A percentile compares a stretch with the other conserved stretches of the same genome.
phyloP scores from a whole-genome alignment of 2,888 invertebrate species.

The Napeogenes sylphis region DNA sequence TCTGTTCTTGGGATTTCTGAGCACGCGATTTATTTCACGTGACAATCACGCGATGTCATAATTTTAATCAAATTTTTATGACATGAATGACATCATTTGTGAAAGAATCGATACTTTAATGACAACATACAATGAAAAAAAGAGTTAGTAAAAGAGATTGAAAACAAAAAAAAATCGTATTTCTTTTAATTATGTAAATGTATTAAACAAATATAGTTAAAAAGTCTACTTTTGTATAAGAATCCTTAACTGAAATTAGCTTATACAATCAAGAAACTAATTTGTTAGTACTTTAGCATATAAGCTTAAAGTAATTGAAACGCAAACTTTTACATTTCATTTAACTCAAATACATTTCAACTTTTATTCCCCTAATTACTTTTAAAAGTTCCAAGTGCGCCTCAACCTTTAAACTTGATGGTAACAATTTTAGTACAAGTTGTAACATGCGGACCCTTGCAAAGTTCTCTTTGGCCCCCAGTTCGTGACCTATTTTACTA shows the following conservation, averaged over 20 bases:
- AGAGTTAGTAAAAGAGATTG: too few species aligned
- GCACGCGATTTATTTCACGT: conserved; percentile 19
- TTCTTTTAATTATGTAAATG: too few species aligned
- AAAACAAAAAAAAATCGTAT: too few species aligned
- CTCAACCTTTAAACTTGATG: conserved; percentile 9
- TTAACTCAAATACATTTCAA: neutral
- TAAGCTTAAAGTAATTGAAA: neutral
- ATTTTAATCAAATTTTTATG: conserved; percentile 9
- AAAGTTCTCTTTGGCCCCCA: conserved; percentile 21
- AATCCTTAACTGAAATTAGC: too few species aligned
- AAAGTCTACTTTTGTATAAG: too few species aligned
- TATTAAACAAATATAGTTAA: too few species aligned
- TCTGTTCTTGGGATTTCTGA: conserved; percentile 15
- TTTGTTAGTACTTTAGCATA: too few species aligned
- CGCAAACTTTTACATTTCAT: neutral
- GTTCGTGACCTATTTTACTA: conserved; percentile 22
- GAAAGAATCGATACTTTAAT: too few species aligned
- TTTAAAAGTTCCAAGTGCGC: conserved; percentile 7
- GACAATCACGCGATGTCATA: conserved; percentile 9
- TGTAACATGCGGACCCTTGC: conserved; percentile 21
- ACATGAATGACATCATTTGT: neutral
- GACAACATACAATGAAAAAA: too few species aligned
- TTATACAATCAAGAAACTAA: too few species aligned
- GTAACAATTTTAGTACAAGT: conserved; percentile 20
- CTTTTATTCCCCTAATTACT: conserved; percentile 1